Evolutionary conservation across 2,113 vertebrate genomes (phyloP).

Genomic region (Eubucco bourcierii): DNA sequence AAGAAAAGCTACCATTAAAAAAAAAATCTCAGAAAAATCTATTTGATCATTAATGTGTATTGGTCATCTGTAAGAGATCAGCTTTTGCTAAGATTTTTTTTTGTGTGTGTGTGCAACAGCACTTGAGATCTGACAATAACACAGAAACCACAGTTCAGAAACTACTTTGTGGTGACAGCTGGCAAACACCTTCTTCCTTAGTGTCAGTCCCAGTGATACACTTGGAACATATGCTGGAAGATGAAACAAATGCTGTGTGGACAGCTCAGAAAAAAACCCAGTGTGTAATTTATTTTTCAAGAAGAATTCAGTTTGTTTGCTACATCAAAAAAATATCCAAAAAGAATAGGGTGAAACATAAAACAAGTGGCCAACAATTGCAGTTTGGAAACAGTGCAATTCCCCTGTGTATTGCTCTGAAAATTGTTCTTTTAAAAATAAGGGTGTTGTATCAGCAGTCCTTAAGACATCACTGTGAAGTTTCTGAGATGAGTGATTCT

Average conservation of each 20-base stretch:
- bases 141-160: background rate
- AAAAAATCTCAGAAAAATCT: background rate
- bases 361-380: conserved; percentile 31
- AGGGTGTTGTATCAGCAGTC: background rate
- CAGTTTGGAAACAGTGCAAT: background rate
- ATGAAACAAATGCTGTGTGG: conserved; percentile 2
- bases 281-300: conserved; percentile 38
- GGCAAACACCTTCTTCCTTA: background rate
- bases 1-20: background rate
- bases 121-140: background rate
- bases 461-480: background rate
- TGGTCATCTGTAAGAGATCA: background rate
- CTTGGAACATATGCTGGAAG: background rate
- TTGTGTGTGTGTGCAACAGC: background rate
- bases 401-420: background rate
- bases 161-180: background rate
- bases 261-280: conserved; percentile 18
- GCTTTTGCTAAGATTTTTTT: background rate
- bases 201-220: background rate
- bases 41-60: background rate
- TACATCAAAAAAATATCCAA: conserved; percentile 25
- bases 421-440: conserved; percentile 3
- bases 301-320: conserved; percentile 40
- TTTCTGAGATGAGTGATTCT: background rate
- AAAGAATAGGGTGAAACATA: conserved; percentile 28